Conservation (phyloP, 2,888 invertebrate genomes). For the Drosophila longiperda region DNA sequence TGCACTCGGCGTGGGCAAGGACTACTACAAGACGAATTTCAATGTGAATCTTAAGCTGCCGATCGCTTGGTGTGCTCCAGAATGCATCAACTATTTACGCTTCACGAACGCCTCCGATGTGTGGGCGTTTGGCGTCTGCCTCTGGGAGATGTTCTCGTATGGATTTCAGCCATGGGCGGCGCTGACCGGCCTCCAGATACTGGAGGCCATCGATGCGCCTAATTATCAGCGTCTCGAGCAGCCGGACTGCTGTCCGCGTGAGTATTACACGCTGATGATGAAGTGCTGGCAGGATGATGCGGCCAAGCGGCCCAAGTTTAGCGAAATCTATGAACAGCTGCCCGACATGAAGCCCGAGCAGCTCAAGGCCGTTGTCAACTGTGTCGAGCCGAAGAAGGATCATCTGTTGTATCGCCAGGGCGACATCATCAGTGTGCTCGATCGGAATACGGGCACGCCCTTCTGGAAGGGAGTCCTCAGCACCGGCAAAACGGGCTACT, state of each 20-base stretch:
- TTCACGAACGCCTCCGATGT: constrained; percentile 99
- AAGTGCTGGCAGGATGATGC: constrained; percentile 99
- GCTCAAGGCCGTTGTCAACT: constrained; percentile 91
- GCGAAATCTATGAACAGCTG: constrained; percentile 91
- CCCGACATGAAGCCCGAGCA: constrained; percentile 96
- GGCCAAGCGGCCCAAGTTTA: constrained; percentile 94
- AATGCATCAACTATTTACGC: constrained; percentile 97
- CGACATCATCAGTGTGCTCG: constrained; percentile 96
- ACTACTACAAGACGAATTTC: constrained; percentile 99
- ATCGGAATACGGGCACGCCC: constrained; percentile 90
- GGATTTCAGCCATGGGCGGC: constrained; percentile 99
- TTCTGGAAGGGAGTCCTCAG: constrained; percentile 96
- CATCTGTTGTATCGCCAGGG: constrained; percentile 93
- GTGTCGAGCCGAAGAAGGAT: constrained; percentile 87
- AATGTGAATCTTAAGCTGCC: constrained; percentile 98
- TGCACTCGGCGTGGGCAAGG: constrained; percentile 98
- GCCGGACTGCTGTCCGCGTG: constrained; percentile 97
- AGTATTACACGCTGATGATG: constrained; percentile 95
- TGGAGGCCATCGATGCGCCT: constrained; percentile 97
- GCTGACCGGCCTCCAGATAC: constrained; percentile 95
- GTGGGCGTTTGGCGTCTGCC: constrained; percentile 99
- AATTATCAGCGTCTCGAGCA: constrained; percentile 95
- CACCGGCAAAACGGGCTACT: constrained; percentile 96
- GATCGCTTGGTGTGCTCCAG: constrained; percentile 99
- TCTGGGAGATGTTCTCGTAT: constrained; percentile 99